phyloP scores from a whole-genome alignment of 2,797 vertebrate genomes.

The Xiphorhynchus erythropygius region DNA sequence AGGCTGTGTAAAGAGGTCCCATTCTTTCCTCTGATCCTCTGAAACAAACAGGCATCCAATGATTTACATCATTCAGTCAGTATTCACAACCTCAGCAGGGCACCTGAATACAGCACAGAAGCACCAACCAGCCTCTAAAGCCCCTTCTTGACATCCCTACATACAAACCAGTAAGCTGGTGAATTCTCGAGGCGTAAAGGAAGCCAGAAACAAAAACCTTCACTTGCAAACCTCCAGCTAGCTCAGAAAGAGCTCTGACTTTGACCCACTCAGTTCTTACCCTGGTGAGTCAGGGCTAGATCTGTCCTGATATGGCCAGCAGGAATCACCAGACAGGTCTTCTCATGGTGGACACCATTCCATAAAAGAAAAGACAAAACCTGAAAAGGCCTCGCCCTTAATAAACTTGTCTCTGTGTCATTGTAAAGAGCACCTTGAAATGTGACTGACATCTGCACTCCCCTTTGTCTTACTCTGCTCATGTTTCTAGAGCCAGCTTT shows the following conservation, averaged over 20 bases:
- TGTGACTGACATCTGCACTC: neutral
- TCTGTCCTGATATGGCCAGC: neutral
- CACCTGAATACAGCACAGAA: neutral
- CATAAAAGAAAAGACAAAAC: neutral
- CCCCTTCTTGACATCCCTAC: neutral
- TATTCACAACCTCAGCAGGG: neutral
- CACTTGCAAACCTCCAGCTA: neutral
- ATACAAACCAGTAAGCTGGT: neutral
- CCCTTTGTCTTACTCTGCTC: neutral
- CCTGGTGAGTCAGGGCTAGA: neutral
- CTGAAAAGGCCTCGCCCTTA: neutral
- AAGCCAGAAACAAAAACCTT: neutral
- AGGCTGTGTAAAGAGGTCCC: neutral
- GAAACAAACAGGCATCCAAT: constrained; percentile 16
- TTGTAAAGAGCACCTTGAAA: neutral
- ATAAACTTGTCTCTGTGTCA: neutral
- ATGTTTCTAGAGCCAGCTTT: neutral
- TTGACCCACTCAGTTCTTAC: neutral
- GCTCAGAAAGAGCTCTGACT: neutral
- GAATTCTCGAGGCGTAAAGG: neutral
- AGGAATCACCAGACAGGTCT: neutral
- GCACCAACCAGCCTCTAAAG: neutral
- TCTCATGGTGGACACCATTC: neutral
- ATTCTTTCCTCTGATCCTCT: neutral
- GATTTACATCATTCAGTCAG: neutral